Base-by-base conservation (phyloP, 2,888 invertebrate genomes). In the Megalurothrips usitatus region DNA sequence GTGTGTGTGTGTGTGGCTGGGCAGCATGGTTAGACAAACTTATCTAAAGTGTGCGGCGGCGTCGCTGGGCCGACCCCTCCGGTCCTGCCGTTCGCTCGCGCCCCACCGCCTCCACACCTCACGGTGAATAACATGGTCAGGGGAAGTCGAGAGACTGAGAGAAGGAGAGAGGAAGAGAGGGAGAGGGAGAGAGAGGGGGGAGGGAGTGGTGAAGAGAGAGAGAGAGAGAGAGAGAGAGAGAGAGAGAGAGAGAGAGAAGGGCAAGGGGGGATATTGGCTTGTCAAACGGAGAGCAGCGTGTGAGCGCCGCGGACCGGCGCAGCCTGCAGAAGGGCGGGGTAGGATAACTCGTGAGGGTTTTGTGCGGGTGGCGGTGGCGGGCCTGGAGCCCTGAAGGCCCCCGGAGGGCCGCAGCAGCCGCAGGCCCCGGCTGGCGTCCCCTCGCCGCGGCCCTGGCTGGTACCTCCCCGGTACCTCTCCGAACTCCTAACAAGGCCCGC, bases 141-240 rank as follows among this genome's bases (percentile, higher is more conserved):
- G 49, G 49, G 49, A 14, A 49, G 49, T 9, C 9, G 49, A 14
- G 49, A 14, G 49, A 49, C 10, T 9, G 52, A 1, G 52, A 1
- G 52, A 1, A 17, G 1, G 52, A 1, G 14, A 52, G 52, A 52
- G 52, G 8, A 17, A 52, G 52, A 8, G 58, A 58, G 58, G 14
- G 58, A 58, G 14, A 58, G 58, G 14, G 11, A 58, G 58, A 58
- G 58, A 0, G 14, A 58, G 58, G n/a, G 58, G 14, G 58, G n/a
- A 17, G n/a, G 58, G n/a, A n/a, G 14, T 8, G 14, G 58, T 14
- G 14, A 2, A n/a, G 2, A n/a, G n/a, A n/a, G n/a, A n/a, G n/a
- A n/a, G 58, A 58, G 58, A 58, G 58, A 58, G 58, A 58, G 58
- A 58, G 58, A 58, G 58, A 58, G 58, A 58, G 58, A 58, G 58